phyloP scores from a whole-genome alignment of 2,888 invertebrate species.

The Penaeus monodon region DNA sequence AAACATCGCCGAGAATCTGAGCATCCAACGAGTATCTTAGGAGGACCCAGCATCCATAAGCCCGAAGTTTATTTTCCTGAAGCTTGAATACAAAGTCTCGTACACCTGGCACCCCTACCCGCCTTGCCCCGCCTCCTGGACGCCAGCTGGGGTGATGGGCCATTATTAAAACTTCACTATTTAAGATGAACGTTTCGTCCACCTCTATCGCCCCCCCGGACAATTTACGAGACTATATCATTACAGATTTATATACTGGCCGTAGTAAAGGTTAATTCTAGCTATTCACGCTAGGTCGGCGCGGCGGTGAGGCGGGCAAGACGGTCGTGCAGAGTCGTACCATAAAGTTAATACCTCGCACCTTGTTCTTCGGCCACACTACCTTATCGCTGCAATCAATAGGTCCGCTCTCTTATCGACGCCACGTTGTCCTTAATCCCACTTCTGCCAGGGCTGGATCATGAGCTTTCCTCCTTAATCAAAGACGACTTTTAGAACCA shows the following conservation, averaged over 20 bases:
- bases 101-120: background rate
- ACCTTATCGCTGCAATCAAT: background rate
- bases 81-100: no score
- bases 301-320: background rate
- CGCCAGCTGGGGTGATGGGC: slow-evolving; percentile 38
- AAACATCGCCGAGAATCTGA: no score
- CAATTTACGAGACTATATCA: slow-evolving; percentile 39
- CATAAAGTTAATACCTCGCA: background rate
- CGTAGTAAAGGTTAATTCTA: slow-evolving; percentile 27
- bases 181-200: slow-evolving; percentile 39
- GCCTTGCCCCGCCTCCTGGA: background rate
- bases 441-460: background rate
- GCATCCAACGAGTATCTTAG: no score
- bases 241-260: slow-evolving; percentile 33
- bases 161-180: slow-evolving; percentile 41
- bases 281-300: slow-evolving; percentile 8
- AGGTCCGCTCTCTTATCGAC: background rate
- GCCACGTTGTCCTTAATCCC: background rate
- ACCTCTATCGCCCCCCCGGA: slow-evolving; percentile 9
- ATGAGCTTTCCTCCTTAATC: no score
- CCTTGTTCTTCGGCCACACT: slow-evolving; percentile 3
- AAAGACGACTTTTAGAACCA: no score
- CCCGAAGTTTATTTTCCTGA: no score
- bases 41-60: no score
- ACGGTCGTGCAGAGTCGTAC: no score